Base-by-base conservation (phyloP, 2,888 invertebrate genomes). In the Anorthoa munda region DNA sequence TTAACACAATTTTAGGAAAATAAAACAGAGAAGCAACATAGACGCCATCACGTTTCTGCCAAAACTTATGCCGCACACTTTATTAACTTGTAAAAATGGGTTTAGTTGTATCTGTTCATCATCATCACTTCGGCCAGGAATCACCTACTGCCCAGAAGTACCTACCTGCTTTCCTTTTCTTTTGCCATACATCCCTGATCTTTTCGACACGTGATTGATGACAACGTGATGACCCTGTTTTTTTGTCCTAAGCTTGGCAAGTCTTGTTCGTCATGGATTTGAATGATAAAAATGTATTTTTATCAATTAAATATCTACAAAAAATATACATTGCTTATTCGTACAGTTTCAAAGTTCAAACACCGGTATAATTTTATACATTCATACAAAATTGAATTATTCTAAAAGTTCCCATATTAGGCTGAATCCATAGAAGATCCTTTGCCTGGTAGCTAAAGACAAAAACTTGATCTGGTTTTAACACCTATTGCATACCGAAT, bases 381-480 rank as follows among this genome's bases (percentile, higher is more conserved):
- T 7, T 60, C 18, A 18, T 12, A 71, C 2, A 51, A 39, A 55
- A 58, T 18, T 11, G 13, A 0, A 13, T 17, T n/a, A 17, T 45
- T 7, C 4, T 7, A n/a, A 39, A 31, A 55, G 45, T 21, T 31
- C 23, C 66, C 50, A 21, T 50, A 51, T 3, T 46, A 60, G 77
- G 73, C 69, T 50, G 77, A 69, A 77, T 80, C 2, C 13, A 26
- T 7, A 31, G 51, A 56, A 56, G 69, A 48, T 69, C 69, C 66
- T 75, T 80, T 82, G 84, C 80, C 59, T 73, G 45, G 13, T 48
- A 53, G 21, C 55, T 50, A n/a, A 55, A 59, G 11, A 53, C 60
- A 72, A 77, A 83, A 75, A 77, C 68, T 69, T 59, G 58, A 64
- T 82, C 82, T 59, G 81, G 81, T 84, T 83, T 76, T 67, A 58